phyloP scores from a whole-genome alignment of 2,797 vertebrate genomes.

The Halcyon badia region DNA sequence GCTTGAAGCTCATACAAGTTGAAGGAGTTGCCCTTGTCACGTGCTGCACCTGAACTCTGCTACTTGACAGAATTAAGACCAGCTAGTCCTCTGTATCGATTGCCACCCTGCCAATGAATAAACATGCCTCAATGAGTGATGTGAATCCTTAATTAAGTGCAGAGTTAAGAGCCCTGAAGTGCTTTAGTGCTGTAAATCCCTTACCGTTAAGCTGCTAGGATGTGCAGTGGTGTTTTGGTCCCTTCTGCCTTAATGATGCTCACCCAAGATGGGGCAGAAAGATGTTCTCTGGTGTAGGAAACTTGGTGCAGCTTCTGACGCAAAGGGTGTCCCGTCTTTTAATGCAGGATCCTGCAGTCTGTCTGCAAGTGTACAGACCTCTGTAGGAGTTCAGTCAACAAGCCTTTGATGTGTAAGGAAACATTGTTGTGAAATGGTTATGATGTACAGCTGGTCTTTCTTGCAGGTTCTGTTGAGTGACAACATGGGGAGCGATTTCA shows the following conservation, averaged over 20 bases:
- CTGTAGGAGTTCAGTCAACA: neutral
- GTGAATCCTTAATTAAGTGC: neutral
- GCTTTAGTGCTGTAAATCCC: neutral
- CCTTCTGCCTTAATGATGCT: accelerated
- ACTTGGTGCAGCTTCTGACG: accelerated
- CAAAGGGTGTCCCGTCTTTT: too few relatives aligned
- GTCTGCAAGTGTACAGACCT: accelerated
- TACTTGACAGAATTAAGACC: neutral
- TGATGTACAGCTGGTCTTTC: accelerated
- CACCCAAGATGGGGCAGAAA: accelerated
- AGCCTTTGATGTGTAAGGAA: accelerated
- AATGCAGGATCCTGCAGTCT: neutral
- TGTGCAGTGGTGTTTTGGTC: neutral
- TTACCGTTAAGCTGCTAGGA: neutral
- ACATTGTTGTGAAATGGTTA: accelerated
- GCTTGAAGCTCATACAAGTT: neutral
- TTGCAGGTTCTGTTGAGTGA: neutral
- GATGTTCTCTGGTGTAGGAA: neutral
- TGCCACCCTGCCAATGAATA: neutral
- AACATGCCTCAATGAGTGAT: neutral
- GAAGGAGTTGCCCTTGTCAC: neutral
- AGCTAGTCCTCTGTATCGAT: neutral
- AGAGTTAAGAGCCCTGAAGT: neutral
- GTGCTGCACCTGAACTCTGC: neutral
- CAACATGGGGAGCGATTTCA: neutral